Evolutionary conservation across 2,797 vertebrate genomes (phyloP), one percentile per base, ranked within the genome.

Genomic region (Lithobates pipiens): DNA sequence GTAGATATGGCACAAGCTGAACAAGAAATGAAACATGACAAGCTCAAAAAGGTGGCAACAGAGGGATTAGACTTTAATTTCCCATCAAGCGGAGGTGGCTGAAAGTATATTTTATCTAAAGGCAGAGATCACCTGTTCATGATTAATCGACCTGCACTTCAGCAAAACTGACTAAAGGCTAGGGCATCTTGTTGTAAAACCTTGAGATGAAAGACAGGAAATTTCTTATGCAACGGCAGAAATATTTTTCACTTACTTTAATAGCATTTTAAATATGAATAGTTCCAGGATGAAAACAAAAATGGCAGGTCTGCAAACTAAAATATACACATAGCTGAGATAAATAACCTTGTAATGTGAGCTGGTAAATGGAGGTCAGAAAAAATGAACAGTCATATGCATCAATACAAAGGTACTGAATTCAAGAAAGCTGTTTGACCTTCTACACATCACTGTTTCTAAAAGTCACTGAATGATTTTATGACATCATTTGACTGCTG

Each of bases 391-490:
- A 39, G 23, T 73, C 42, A 46, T 68, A 78, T 72, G 27, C 34
- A 78, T 77, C 68, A 44, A 11, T 21, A 8, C 8, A 50, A 39
- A 29, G 32, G 27, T 29, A 76, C 44, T 77, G 57, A 69, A 69
- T 76, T 80, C 65, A 83, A 70, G 42, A 83, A 67, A 15, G 18
- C 46, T 44, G 21, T 68, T 42, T 84, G 82, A 84, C 82, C 83
- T 84, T 78, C 34, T 77, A 77, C n/a, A 10, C 61, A 39, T 79
- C 76, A 73, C 21, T 21, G 34, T 25, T 79, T 85, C 16, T 69
- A 79, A 61, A 36, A 85, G 27, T 73, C 83, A 79, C 73, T 73
- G 65, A 74, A 77, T 72, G 67, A 73, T 84, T 72, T 78, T 78
- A 69, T 77, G 44, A 46, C 44, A 46, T 11, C 13, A 46, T 63